Evolutionary conservation across 2,113 vertebrate genomes (phyloP).

Genomic region (Carlito syrichta): DNA sequence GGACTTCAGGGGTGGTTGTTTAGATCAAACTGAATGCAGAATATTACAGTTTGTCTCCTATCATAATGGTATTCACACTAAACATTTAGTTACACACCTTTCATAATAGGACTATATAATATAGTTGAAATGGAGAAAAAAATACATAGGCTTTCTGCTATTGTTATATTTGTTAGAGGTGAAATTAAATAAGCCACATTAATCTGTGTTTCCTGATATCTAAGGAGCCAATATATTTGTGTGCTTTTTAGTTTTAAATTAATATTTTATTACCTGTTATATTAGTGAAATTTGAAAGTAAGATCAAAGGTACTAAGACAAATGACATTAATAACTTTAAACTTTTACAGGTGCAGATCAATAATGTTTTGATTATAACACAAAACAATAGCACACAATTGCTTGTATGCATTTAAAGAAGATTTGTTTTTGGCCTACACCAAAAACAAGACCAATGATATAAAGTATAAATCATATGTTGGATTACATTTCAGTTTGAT

Average conservation of each 20-base stretch:
- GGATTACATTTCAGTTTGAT: not conserved
- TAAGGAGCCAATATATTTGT: not conserved
- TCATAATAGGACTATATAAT: not conserved
- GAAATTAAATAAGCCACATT: not conserved
- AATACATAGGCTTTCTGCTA: not conserved
- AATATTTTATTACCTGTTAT: not conserved
- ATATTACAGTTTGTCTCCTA: not conserved
- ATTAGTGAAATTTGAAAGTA: not conserved
- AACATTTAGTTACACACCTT: not conserved
- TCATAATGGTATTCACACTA: not conserved
- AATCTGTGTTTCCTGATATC: not conserved
- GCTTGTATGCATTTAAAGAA: not conserved
- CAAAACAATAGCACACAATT: not conserved
- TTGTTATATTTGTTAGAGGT: not conserved
- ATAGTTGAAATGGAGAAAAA: not conserved
- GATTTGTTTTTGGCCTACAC: not conserved
- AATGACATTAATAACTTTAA: not conserved
- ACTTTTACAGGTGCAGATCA: not conserved
- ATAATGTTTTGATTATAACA: not conserved
- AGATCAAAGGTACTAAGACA: not conserved
- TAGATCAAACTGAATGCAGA: slow-evolving; percentile 22
- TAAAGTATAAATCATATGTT: not conserved
- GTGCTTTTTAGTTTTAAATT: not conserved
- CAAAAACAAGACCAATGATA: not conserved
- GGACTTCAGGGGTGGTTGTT: slow-evolving; percentile 6